Evolutionary conservation across 2,888 invertebrate genomes (phyloP).

Genomic region (Leucoptera coffeella): DNA sequence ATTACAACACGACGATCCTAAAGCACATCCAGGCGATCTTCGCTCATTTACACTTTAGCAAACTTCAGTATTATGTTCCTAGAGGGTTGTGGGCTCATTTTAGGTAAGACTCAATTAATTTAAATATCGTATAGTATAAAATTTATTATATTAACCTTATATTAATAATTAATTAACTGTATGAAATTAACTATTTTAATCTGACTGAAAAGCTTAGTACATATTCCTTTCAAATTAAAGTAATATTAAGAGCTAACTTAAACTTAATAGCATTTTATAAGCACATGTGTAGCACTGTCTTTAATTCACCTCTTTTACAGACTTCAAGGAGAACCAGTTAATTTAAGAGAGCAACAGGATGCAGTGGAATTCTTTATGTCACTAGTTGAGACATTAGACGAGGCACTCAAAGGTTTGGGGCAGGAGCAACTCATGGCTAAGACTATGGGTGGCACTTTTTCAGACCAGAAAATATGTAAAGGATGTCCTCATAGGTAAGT

Average conservation of each 20-base stretch:
- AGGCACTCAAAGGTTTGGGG: slow-evolving; percentile 87
- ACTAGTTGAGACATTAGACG: slow-evolving; percentile 91
- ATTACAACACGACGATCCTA: slow-evolving; percentile 89
- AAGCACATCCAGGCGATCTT: slow-evolving; percentile 98
- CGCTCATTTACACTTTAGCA: slow-evolving; percentile 92
- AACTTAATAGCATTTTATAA: too few species aligned
- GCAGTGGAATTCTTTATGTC: slow-evolving; percentile 99
- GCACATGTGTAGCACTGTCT: too few species aligned
- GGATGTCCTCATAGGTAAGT: slow-evolving; percentile 91
- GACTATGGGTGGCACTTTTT: slow-evolving; percentile 93
- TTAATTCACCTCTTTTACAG: too few species aligned
- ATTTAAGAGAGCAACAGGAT: slow-evolving; percentile 96
- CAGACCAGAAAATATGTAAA: slow-evolving; percentile 98
- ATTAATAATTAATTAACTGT: too few species aligned
- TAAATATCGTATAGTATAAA: too few species aligned
- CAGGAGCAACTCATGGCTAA: slow-evolving; percentile 90
- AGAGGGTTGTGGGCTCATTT: slow-evolving; percentile 97
- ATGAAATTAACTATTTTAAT: too few species aligned
- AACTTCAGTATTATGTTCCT: slow-evolving; percentile 96
- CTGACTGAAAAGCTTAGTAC: slow-evolving; percentile 3
- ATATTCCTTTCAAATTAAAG: slow-evolving; percentile 2
- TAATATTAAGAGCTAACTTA: too few species aligned
- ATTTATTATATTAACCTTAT: too few species aligned
- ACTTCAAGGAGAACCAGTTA: slow-evolving; percentile 93
- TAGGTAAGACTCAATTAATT: slow-evolving; percentile 59